Percentiles rank a stretch among this genome's conserved stretches.
Evolutionary conservation across 64 coral and sea anemone genomes (phyloP).

Genomic region (Trachythela sp.): DNA sequence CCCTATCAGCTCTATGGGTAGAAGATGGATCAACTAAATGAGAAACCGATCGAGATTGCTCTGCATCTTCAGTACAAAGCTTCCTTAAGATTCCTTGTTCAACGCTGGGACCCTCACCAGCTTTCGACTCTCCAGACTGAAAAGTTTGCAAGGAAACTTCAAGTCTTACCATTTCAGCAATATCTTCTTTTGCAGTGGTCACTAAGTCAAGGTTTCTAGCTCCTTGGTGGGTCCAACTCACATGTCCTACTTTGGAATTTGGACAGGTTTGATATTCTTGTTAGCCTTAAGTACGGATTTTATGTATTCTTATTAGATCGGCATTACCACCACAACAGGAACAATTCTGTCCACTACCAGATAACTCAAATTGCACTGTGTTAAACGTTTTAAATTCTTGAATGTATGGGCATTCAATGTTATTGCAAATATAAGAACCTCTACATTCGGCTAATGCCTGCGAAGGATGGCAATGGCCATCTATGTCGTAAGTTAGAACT

Average conservation of each 20-base stretch:
- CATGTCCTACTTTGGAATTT: slow-evolving; percentile 45
- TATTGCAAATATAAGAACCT: slow-evolving; percentile 42
- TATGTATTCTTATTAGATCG: slow-evolving; percentile 3
- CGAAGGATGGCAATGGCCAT: neutral
- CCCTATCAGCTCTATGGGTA: too few relatives aligned
- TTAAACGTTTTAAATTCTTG: slow-evolving; percentile 38
- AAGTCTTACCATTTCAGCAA: slow-evolving; percentile 43
- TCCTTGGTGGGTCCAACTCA: slow-evolving; percentile 38
- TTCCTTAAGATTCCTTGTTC: neutral
- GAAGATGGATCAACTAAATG: too few relatives aligned
- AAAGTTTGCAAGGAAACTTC: too few relatives aligned
- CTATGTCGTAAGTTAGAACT: neutral
- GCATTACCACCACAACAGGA: slow-evolving; percentile 36
- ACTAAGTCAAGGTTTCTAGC: slow-evolving; percentile 47
- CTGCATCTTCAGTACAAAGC: neutral
- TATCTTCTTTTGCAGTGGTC: slow-evolving; percentile 41
- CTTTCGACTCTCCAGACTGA: too few relatives aligned
- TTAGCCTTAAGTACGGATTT: neutral
- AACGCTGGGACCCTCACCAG: too few relatives aligned
- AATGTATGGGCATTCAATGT: slow-evolving; percentile 21
- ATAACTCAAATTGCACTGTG: slow-evolving; percentile 53
- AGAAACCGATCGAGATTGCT: too few relatives aligned
- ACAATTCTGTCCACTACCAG: slow-evolving; percentile 9
- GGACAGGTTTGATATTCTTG: neutral
- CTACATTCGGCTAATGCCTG: slow-evolving; percentile 33